phyloP scores from a whole-genome alignment of 2,888 invertebrate genomes.

The Eulithis prunata region DNA sequence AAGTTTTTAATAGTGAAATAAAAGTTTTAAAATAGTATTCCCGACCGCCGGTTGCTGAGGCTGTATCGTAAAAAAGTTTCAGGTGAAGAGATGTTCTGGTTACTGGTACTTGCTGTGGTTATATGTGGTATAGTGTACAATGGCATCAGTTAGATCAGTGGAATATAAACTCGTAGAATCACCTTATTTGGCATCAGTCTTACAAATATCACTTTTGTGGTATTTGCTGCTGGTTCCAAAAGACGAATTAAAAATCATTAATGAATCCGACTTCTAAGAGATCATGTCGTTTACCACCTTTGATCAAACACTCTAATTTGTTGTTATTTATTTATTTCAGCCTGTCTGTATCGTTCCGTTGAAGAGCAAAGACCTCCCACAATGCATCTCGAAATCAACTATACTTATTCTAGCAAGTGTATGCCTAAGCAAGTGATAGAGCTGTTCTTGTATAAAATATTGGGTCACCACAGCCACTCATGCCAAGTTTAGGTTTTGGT shows the following conservation, averaged over 20 bases:
- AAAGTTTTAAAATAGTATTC: slow-evolving; percentile 70
- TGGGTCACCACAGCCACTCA: slow-evolving; percentile 1
- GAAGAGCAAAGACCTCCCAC: too few relatives aligned
- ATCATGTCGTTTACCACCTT: too few relatives aligned
- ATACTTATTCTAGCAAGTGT: not conserved
- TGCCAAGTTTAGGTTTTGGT: slow-evolving; percentile 45
- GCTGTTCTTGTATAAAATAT: slow-evolving; percentile 1
- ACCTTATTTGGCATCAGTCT: not conserved
- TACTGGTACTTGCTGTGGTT: slow-evolving; percentile 34
- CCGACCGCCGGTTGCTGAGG: slow-evolving; percentile 44
- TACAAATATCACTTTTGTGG: not conserved
- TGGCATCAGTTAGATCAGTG: slow-evolving; percentile 3
- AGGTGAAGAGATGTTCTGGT: slow-evolving; percentile 47
- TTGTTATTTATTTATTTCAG: too few relatives aligned
- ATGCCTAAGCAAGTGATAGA: not conserved
- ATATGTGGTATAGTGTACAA: not conserved
- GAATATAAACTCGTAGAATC: not conserved
- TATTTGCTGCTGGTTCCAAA: not conserved
- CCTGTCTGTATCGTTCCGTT: too few relatives aligned
- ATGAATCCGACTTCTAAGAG: too few relatives aligned
- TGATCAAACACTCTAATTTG: too few relatives aligned
- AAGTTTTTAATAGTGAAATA: slow-evolving; percentile 67
- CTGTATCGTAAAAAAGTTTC: slow-evolving; percentile 63
- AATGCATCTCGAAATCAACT: not conserved
- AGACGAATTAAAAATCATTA: not conserved